Conservation (phyloP, 2,113 vertebrate species). For the Tonatia bakeri region DNA sequence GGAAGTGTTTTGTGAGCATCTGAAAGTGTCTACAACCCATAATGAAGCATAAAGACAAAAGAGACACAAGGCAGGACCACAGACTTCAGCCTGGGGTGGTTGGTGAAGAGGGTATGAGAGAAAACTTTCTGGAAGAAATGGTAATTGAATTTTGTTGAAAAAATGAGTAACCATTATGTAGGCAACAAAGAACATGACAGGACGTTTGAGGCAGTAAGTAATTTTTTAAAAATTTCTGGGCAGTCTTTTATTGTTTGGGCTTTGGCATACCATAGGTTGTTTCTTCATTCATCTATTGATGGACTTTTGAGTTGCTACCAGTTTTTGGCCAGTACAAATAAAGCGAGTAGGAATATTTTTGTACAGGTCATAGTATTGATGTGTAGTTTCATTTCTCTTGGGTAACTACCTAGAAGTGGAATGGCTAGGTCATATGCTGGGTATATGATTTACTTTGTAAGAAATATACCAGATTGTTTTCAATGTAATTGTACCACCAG, state of each 20-base stretch:
- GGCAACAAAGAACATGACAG: too few relatives aligned
- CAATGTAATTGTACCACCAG: neutral
- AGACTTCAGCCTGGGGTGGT: neutral
- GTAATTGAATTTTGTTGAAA: neutral
- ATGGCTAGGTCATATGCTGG: neutral
- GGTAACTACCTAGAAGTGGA: neutral
- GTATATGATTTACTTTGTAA: neutral
- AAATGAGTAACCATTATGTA: neutral
- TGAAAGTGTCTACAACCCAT: neutral
- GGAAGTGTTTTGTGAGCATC: neutral
- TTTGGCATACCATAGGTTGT: neutral
- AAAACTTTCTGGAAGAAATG: neutral
- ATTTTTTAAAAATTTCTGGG: neutral
- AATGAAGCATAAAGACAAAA: neutral
- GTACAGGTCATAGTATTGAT: neutral
- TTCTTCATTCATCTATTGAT: neutral
- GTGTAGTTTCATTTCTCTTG: neutral
- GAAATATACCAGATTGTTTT: neutral
- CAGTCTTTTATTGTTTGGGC: neutral
- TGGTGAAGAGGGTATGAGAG: neutral
- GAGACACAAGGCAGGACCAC: neutral
- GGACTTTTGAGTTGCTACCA: neutral
- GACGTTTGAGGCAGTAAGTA: neutral
- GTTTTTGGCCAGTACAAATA: neutral
- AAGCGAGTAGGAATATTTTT: neutral